These are phyloP conservation scores for Vimba vimba DNA, from an alignment of 2,113 vertebrate genomes.

Conservation along the genomic window DNA sequence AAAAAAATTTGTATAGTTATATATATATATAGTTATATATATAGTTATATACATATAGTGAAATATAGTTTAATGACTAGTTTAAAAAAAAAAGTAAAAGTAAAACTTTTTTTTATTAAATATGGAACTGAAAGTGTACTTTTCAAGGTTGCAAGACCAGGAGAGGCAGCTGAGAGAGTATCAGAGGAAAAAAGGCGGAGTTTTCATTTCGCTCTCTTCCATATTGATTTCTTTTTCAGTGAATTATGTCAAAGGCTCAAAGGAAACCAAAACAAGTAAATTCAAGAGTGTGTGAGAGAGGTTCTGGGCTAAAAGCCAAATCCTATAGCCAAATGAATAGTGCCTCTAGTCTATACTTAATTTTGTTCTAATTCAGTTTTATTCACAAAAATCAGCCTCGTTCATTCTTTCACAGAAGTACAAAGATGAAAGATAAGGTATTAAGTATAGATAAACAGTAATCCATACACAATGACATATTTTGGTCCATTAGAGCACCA, in stretches of 20 bases:
- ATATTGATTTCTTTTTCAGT: neutral
- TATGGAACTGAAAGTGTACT: neutral
- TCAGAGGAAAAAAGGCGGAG: neutral
- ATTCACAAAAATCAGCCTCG: neutral
- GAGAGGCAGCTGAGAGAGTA: neutral
- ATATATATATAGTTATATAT: no score
- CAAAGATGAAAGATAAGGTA: neutral
- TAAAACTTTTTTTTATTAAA: neutral
- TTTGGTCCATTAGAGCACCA: neutral
- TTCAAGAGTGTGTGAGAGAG: neutral
- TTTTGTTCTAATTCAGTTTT: neutral
- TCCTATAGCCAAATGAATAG: neutral
- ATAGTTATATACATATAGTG: no score
- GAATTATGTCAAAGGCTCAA: constrained; percentile 6
- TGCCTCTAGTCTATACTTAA: neutral
- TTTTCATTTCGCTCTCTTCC: neutral
- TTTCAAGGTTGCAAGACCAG: neutral
- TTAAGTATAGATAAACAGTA: neutral
- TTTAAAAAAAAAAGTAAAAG: neutral
- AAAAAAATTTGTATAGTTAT: no score
- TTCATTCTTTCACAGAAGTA: neutral
- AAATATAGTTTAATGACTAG: neutral
- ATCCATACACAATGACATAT: neutral
- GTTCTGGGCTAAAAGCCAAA: constrained; percentile 13
- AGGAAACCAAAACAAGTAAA: constrained; percentile 1